These are phyloP conservation scores for Tortricodes alternella DNA, from an alignment of 2,888 invertebrate species.

Conservation along the genomic window DNA sequence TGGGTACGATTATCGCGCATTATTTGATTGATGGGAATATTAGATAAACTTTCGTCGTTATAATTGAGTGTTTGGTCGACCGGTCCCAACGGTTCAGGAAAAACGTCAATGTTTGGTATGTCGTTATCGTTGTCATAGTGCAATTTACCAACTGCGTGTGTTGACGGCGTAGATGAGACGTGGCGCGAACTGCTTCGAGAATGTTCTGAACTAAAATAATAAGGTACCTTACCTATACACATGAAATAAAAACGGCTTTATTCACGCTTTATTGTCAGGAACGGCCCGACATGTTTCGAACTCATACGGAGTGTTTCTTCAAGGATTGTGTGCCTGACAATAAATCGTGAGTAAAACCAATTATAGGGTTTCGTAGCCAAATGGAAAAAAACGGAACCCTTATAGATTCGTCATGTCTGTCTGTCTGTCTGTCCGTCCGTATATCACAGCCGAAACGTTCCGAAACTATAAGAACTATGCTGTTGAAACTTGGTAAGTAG, in stretches of 20 bases:
- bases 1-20: not conserved
- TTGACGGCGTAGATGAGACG: not conserved
- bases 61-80: not conserved
- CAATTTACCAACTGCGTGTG: not conserved
- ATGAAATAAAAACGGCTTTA: too few species aligned
- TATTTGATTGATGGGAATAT: not conserved
- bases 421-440: too few species aligned
- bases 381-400: too few species aligned
- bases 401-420: too few species aligned
- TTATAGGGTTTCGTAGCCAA: too few species aligned
- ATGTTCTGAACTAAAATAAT: not conserved
- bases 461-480: too few species aligned
- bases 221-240: not conserved
- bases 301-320: too few species aligned
- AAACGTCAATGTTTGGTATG: not conserved
- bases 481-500: too few species aligned
- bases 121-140: not conserved
- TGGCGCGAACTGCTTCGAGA: not conserved
- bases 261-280: not conserved
- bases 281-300: too few species aligned
- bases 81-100: not conserved
- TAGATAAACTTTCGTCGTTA: not conserved
- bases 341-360: too few species aligned
- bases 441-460: too few species aligned
- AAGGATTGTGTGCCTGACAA: too few species aligned